Conservation (phyloP, 2,888 invertebrate genomes). For the Ormia ochracea region DNA sequence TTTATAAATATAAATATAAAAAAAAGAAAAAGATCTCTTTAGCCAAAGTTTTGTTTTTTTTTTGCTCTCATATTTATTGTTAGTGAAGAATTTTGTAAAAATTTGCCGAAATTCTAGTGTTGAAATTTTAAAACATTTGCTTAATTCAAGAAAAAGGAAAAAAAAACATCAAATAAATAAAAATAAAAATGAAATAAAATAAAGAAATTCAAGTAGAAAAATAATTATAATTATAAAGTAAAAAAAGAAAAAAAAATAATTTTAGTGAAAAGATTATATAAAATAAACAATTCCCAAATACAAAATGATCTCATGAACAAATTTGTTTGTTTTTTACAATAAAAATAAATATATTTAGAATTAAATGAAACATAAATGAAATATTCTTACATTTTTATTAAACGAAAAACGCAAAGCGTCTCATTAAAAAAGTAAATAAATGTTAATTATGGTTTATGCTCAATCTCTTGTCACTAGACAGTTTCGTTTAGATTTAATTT, state of each 20-base stretch:
- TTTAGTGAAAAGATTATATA: constrained; percentile 59
- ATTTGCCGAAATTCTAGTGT: constrained; percentile 40
- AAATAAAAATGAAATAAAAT: no score
- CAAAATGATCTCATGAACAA: constrained; percentile 76
- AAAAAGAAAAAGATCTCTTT: constrained; percentile 51
- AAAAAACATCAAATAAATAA: constrained; percentile 39
- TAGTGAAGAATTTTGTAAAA: constrained; percentile 32
- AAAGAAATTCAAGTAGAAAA: no score
- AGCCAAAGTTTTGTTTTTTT: constrained; percentile 61
- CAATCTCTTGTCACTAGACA: constrained; percentile 66
- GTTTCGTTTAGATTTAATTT: constrained; percentile 59
- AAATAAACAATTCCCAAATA: constrained; percentile 77
- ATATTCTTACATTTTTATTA: constrained; percentile 21
- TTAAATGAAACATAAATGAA: constrained; percentile 36
- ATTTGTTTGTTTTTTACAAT: constrained; percentile 54
- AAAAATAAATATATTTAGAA: constrained; percentile 48
- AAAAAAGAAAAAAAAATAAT: constrained; percentile 53
- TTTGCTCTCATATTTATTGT: constrained; percentile 18
- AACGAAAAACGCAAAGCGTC: constrained; percentile 57
- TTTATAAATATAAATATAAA: not conserved
- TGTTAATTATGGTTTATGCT: constrained; percentile 51
- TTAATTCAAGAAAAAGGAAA: constrained; percentile 26
- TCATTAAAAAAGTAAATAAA: constrained; percentile 59
- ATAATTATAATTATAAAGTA: no score
- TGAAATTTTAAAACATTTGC: constrained; percentile 14